Evolutionary conservation across 2,797 vertebrate genomes (phyloP), one percentile per base, ranked within the genome.

Genomic region (Rhinoraja longicauda): DNA sequence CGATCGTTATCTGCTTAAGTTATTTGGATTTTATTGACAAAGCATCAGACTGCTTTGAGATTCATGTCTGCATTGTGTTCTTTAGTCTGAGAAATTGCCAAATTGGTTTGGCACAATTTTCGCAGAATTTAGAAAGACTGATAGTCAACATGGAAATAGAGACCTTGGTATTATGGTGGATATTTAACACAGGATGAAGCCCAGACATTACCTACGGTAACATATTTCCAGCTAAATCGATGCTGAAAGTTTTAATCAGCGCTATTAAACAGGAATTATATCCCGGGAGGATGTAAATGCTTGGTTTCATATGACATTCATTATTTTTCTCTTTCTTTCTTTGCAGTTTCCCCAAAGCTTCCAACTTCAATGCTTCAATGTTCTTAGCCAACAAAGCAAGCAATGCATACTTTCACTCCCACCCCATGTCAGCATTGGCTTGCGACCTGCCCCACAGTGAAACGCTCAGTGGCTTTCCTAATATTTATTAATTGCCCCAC

Each of bases 271-370:
- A 88, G 64, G 36, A 70, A 67, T 67, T 70, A 90, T 6, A 12
- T 70, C n/a, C 32, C 32, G 36, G 15, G 86, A 70, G 86, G 64
- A 39, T 59, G 15, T 39, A 84, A 84, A 26, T 84, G 81, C 81
- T 26, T 84, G 81, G 39, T 84, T 84, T 84, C 39, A 84, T n/a
- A 84, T 59, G 57, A 84, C 26, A 59, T n/a, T 84, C 81, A 84
- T 84, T 84, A 59, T 29, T 84, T 82, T 57, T 17, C 57, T 45
- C 57, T 82, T 84, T 84, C 81, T n/a, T 59, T 9, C 81, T 84
- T 53, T 62, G 24, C 53, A 59, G 12, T 84, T 84, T 72, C 24
- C 24, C 81, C 8, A 39, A 78, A 39, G 8, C 32, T 78, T 78
- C 32, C 17, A 78, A 78, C 32, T 32, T 78, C 77, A 17, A 36